Conservation (phyloP, 1,140 invertebrate genomes). For the Nomia melanderi region DNA sequence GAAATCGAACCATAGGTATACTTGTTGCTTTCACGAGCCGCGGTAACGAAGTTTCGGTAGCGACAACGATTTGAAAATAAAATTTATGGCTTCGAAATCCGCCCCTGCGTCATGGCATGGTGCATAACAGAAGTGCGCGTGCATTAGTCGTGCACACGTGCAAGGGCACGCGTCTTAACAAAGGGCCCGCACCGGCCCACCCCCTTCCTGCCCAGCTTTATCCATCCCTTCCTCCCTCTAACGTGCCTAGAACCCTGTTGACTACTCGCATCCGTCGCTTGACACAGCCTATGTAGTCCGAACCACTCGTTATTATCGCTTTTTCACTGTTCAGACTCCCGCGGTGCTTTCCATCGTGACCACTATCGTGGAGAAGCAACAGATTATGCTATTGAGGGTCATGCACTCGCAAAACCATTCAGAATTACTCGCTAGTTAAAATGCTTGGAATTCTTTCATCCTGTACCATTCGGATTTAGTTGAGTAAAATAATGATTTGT, state of each 20-base stretch:
- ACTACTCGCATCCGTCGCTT: slow-evolving; percentile 34
- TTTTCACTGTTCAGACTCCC: slow-evolving; percentile 48
- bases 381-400: slow-evolving; percentile 18
- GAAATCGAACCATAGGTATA: background rate
- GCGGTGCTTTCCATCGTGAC: slow-evolving; percentile 28
- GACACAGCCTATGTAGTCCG: slow-evolving; percentile 26
- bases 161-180: slow-evolving; percentile 76
- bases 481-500: too few species aligned
- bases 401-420: background rate
- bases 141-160: slow-evolving; percentile 76
- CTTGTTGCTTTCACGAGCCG: slow-evolving; percentile 15
- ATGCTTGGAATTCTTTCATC: background rate
- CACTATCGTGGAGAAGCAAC: slow-evolving; percentile 24
- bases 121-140: slow-evolving; percentile 69
- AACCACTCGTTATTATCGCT: slow-evolving; percentile 58
- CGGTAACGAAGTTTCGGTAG: background rate
- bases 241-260: slow-evolving; percentile 21
- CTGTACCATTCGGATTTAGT: background rate
- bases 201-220: slow-evolving; percentile 59
- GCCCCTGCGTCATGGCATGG: slow-evolving; percentile 39
- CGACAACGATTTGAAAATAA: slow-evolving; percentile 12
- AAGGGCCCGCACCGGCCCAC: slow-evolving; percentile 71
- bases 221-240: slow-evolving; percentile 40
- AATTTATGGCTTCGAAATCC: slow-evolving; percentile 46
- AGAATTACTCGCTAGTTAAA: background rate